Evolutionary conservation across 2,797 vertebrate genomes (phyloP).

Genomic region (Cheirogaleus major): DNA sequence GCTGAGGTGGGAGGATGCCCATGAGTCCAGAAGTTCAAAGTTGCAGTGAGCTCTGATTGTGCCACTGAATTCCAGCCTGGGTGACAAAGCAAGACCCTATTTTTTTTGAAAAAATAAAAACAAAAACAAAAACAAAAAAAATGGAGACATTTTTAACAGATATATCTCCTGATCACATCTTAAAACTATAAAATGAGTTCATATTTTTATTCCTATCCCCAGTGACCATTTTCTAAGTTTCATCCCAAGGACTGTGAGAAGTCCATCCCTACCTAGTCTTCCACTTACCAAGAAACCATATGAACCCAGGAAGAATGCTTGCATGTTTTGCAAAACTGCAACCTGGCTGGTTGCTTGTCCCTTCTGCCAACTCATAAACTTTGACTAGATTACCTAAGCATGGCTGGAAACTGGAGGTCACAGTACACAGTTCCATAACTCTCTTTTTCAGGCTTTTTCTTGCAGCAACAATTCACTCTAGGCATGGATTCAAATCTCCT

Average conservation of each 20-base stretch:
- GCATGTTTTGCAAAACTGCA: background rate
- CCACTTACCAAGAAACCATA: background rate
- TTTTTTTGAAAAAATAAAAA: too few species aligned
- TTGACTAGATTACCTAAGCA: background rate
- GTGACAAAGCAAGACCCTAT: too few species aligned
- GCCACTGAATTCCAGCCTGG: too few species aligned
- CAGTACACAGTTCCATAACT: background rate
- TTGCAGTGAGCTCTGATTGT: too few species aligned
- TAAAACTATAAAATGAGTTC: background rate
- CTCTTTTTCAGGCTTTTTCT: background rate
- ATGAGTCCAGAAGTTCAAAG: too few species aligned
- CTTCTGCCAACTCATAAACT: background rate
- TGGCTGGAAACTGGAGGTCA: background rate
- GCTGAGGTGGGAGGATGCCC: too few species aligned
- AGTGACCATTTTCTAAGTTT: background rate
- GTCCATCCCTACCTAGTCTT: background rate
- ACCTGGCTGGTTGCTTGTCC: background rate
- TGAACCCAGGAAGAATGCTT: background rate
- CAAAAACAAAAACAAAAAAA: background rate
- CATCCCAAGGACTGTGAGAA: background rate
- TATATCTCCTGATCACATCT: background rate
- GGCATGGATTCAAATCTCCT: background rate
- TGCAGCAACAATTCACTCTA: background rate
- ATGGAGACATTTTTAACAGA: background rate
- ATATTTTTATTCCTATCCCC: background rate